Conservation (phyloP, 2,797 vertebrate genomes). For the Phoeniculus purpureus region DNA sequence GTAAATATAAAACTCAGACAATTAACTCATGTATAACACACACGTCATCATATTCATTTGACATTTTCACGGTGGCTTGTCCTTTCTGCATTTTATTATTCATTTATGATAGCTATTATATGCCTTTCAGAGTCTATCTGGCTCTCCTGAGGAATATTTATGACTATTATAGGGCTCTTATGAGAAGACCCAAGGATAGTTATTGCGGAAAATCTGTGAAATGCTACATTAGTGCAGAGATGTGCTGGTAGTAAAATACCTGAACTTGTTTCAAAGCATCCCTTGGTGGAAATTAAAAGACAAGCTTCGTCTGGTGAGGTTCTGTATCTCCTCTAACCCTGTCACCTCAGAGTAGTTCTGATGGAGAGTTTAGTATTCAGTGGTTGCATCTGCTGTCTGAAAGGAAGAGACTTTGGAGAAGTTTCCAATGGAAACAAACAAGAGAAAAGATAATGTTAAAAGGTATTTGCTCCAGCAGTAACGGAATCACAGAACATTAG, state of each 20-base stretch:
- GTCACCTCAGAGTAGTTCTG: constrained; percentile 60
- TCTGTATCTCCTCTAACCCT: constrained; percentile 47
- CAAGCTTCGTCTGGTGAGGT: constrained; percentile 49
- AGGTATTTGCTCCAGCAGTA: neutral
- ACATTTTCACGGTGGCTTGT: constrained; percentile 81
- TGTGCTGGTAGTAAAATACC: constrained; percentile 77
- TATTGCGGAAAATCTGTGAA: constrained; percentile 80
- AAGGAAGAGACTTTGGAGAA: constrained; percentile 53
- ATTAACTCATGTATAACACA: constrained; percentile 76
- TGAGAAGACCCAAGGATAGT: constrained; percentile 81
- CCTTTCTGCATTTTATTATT: constrained; percentile 84
- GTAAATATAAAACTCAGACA: constrained; percentile 78
- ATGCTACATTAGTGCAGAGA: constrained; percentile 78
- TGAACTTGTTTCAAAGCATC: constrained; percentile 77
- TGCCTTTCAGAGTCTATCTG: constrained; percentile 80
- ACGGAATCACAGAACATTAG: no score
- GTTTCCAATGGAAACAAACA: constrained; percentile 5
- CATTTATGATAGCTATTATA: constrained; percentile 85
- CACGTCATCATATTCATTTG: constrained; percentile 79
- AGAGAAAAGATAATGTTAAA: neutral
- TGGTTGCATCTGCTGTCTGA: constrained; percentile 41
- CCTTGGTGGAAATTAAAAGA: constrained; percentile 78
- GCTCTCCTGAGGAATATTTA: constrained; percentile 84
- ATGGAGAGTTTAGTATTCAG: constrained; percentile 52
- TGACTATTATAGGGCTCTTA: constrained; percentile 81